Base-by-base conservation (phyloP, 35 echinoderm and acorn worm species). In the Anneissia japonica region DNA sequence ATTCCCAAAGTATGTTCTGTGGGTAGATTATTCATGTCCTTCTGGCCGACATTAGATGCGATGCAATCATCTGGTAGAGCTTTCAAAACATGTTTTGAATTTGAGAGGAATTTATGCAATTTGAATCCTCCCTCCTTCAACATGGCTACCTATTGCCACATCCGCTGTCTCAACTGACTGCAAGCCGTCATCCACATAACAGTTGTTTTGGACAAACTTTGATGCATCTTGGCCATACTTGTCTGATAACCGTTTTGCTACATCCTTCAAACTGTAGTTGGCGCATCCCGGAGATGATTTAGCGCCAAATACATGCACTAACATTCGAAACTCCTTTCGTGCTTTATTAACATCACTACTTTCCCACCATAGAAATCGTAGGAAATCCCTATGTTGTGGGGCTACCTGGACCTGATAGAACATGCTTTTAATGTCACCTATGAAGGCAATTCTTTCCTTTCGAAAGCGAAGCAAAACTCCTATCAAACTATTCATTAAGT, bases 141-240 rank as follows among this genome's bases (percentile, higher is more conserved):
- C 17, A 90, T 30, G 26, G 17, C 40, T 21, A 31, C 79, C 32
- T 14, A 83, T 83, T 3, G 93, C 89, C 29, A 72, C 79, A 16
- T 74, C 74, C 9, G 74, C 84, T 46, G 77, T 72, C 72, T 76
- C 34, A 4, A 90, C 92, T 30, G 83, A 87, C 28, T 56, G 74
- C 32, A 94, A 74, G 36, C 92, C 88, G 37, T 90, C 92, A 55
- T 94, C 92, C 3, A 94, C 92, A 79, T 94, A 94, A 43, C 90
- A 90, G 32, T 74, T 73, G 41, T 3, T 9, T 30, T 6, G 3
- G 3, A 75, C 73, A 32, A 75, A 75, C 23, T 75, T 7, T 32
- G 31, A 4, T 9, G 73, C 73, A 6, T 75, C 31, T 32, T 4
- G 6, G 4, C 73, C 73, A 26, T 75, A 26, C 73, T 9, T 6